A percentile compares a stretch with the other conserved stretches of the same genome.
phyloP scores from a whole-genome alignment of 2,888 invertebrate species.

The Sesia apiformis region DNA sequence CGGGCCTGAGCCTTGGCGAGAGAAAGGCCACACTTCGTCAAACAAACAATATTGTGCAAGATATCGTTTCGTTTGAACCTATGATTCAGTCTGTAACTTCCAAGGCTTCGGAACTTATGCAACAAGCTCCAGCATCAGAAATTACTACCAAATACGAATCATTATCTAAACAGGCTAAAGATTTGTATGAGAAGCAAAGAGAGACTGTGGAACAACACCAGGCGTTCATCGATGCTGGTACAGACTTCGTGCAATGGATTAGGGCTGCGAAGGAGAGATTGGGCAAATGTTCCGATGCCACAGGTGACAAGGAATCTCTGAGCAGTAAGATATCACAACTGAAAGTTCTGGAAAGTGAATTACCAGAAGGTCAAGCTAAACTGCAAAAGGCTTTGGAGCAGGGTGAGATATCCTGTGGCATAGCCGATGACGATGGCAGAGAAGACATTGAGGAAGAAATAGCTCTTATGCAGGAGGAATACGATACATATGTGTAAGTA shows the following conservation, averaged over 20 bases:
- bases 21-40: slow-evolving; percentile 91
- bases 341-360: slow-evolving; percentile 87
- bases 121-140: slow-evolving; percentile 92
- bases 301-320: slow-evolving; percentile 91
- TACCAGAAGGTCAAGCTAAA: slow-evolving; percentile 88
- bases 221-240: slow-evolving; percentile 92
- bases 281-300: slow-evolving; percentile 93
- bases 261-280: slow-evolving; percentile 91
- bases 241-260: slow-evolving; percentile 94
- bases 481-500: slow-evolving; percentile 86
- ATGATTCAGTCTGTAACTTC: slow-evolving; percentile 97
- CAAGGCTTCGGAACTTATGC: slow-evolving; percentile 93
- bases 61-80: slow-evolving; percentile 96
- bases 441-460: slow-evolving; percentile 95
- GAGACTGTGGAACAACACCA: slow-evolving; percentile 93
- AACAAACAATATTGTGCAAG: slow-evolving; percentile 95
- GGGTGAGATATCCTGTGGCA: slow-evolving; percentile 89
- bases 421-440: slow-evolving; percentile 88
- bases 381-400: slow-evolving; percentile 87
- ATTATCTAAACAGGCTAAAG: slow-evolving; percentile 91
- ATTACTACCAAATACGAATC: slow-evolving; percentile 93
- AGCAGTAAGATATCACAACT: slow-evolving; percentile 90
- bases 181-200: slow-evolving; percentile 90
- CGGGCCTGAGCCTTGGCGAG: slow-evolving; percentile 86
- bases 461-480: slow-evolving; percentile 91